phyloP scores from a whole-genome alignment of 2,797 vertebrate genomes.

The Syngnathus rostellatus region DNA sequence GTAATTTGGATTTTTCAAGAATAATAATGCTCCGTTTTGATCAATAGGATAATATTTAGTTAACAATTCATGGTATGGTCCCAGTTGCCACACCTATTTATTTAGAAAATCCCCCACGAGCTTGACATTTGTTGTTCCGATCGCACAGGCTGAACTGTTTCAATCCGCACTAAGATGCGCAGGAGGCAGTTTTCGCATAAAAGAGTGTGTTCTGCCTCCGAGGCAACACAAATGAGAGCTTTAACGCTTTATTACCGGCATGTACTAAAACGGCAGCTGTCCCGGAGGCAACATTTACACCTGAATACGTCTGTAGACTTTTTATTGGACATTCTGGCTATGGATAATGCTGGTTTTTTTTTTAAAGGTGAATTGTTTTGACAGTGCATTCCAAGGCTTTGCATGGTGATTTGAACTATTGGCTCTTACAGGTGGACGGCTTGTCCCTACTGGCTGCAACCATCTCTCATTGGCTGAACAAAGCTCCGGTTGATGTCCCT shows the following conservation, averaged over 20 bases:
- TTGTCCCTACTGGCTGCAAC: slow-evolving; percentile 85
- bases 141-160: background rate
- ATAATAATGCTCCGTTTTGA: no score
- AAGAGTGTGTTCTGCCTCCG: background rate
- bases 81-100: background rate
- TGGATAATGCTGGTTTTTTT: background rate
- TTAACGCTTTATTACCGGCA: slow-evolving; percentile 1
- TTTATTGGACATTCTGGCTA: background rate
- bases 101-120: background rate
- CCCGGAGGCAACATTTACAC: background rate
- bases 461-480: slow-evolving; percentile 80
- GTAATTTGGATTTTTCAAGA: background rate
- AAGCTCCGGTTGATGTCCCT: slow-evolving; percentile 69
- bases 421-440: slow-evolving; percentile 76
- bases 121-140: background rate
- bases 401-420: slow-evolving; percentile 15
- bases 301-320: background rate
- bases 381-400: slow-evolving; percentile 14
- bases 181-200: slow-evolving; percentile 2
- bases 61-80: background rate
- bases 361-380: slow-evolving; percentile 11
- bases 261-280: background rate
- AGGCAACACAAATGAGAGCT: background rate
- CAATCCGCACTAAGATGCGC: background rate
- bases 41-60: background rate